These are phyloP conservation scores for Platerodrilus igneus DNA, from an alignment of 2,888 invertebrate genomes.

Conservation along the genomic window DNA sequence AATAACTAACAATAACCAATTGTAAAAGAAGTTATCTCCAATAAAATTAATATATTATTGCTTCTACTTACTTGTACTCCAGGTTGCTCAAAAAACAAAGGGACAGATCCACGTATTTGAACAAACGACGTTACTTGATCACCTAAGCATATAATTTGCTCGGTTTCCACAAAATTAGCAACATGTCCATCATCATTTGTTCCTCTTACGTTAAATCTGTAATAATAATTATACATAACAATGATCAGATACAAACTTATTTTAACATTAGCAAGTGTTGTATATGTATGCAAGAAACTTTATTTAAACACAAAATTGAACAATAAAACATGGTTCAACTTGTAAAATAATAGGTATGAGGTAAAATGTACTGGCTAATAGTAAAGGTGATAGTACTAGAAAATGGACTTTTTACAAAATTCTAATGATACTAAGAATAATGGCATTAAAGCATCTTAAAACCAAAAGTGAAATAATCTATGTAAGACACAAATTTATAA, in stretches of 20 bases:
- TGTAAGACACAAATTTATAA: no score
- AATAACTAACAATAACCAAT: not conserved
- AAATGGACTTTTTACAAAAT: no score
- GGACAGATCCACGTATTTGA: slow-evolving; percentile 94
- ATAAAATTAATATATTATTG: no score
- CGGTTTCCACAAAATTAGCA: slow-evolving; percentile 99
- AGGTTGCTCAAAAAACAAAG: slow-evolving; percentile 98
- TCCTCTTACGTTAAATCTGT: slow-evolving; percentile 93
- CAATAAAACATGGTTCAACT: no score
- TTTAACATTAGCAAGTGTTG: not conserved
- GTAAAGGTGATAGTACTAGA: no score
- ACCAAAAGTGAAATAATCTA: no score
- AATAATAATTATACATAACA: no score
- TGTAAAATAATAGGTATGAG: no score
- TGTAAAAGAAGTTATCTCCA: no score
- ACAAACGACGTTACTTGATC: slow-evolving; percentile 86
- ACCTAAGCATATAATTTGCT: slow-evolving; percentile 92
- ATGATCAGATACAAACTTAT: not conserved
- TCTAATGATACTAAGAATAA: no score
- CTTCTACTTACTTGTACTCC: slow-evolving; percentile 77
- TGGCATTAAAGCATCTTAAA: no score
- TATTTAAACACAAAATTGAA: slow-evolving; percentile 7
- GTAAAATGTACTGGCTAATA: no score
- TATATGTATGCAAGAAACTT: slow-evolving; percentile 3
- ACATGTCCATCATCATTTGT: slow-evolving; percentile 99